A percentile compares a stretch with the other conserved stretches of the same genome.
These are phyloP conservation scores for Drosophila pseudoananassae DNA, from an alignment of 1,140 invertebrate species.

Conservation along the genomic window DNA sequence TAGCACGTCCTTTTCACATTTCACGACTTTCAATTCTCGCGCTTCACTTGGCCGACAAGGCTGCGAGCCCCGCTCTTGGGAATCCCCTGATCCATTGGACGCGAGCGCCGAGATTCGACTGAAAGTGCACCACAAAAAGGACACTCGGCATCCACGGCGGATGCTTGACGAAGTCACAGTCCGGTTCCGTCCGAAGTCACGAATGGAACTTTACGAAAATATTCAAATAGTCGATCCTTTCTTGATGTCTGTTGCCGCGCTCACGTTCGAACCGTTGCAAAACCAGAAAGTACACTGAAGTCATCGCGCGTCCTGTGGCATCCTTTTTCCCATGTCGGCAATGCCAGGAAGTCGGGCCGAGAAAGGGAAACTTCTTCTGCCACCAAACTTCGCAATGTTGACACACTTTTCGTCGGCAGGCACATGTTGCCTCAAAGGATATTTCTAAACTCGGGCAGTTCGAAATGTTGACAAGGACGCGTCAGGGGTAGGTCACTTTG, in stretches of 20 bases:
- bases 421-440: conserved; percentile 8
- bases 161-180: conserved; percentile 30
- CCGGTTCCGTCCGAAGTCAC: conserved; percentile 10
- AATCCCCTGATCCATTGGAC: conserved; percentile 55
- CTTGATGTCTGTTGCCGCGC: conserved; percentile 33
- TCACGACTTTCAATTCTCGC: conserved; percentile 31
- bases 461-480: conserved; percentile 16
- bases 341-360: conserved; percentile 37
- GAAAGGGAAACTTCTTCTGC: conserved; percentile 36
- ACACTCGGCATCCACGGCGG: conserved; percentile 8
- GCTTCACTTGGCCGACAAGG: conserved; percentile 15
- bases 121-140: conserved; percentile 31
- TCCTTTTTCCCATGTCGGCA: conserved; percentile 62
- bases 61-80: conserved; percentile 20
- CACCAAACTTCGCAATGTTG: conserved; percentile 48
- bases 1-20: conserved; percentile 22
- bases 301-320: conserved; percentile 63
- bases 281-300: conserved; percentile 76
- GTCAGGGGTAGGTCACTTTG: conserved; percentile 2
- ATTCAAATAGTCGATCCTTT: conserved; percentile 23
- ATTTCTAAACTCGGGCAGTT: conserved; percentile 9
- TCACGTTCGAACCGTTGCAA: conserved; percentile 73
- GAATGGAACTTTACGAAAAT: background rate
- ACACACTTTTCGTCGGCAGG: conserved; percentile 22
- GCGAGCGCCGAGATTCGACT: conserved; percentile 62